A percentile compares a stretch with the other conserved stretches of the same genome.
Evolutionary conservation across 2,888 invertebrate genomes (phyloP).

Genomic region (Smittia aterrima): DNA sequence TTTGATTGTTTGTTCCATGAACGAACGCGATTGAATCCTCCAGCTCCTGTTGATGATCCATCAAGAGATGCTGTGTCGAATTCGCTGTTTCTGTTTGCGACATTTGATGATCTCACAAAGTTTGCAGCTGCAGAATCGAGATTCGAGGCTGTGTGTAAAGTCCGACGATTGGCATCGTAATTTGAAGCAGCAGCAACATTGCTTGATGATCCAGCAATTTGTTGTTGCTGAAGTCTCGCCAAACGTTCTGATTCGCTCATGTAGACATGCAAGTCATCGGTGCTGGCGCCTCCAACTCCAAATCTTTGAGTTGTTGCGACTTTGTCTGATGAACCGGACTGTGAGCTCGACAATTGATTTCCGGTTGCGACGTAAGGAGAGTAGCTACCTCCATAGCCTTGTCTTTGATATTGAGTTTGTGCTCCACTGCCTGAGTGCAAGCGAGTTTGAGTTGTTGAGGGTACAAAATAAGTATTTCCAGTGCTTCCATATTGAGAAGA

Average conservation of each 20-base stretch:
- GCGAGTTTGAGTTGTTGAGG: constrained; percentile 3
- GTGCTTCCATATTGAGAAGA: constrained; percentile 21
- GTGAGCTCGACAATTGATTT: background rate
- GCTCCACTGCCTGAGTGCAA: background rate
- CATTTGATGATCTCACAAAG: constrained; percentile 20
- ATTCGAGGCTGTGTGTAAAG: background rate
- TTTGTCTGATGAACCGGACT: background rate
- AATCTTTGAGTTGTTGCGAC: background rate
- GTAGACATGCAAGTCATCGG: constrained; percentile 43
- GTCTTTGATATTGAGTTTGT: background rate
- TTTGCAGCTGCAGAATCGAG: constrained; percentile 17
- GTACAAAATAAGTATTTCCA: constrained; percentile 5
- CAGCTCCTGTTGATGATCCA: constrained; percentile 43
- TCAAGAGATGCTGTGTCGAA: background rate
- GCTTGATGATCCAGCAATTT: constrained; percentile 42
- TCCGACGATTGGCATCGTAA: constrained; percentile 16
- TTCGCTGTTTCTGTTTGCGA: constrained; percentile 14
- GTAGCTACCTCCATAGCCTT: background rate
- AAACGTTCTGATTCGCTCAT: constrained; percentile 51
- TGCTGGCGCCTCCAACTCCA: background rate
- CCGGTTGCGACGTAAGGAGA: background rate
- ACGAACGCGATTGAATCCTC: constrained; percentile 48
- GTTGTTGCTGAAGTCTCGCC: constrained; percentile 49
- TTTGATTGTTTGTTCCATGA: constrained; percentile 54
- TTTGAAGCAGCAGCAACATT: background rate